Evolutionary conservation across 2,113 vertebrate genomes (phyloP).

Genomic region (Pitta sordida): DNA sequence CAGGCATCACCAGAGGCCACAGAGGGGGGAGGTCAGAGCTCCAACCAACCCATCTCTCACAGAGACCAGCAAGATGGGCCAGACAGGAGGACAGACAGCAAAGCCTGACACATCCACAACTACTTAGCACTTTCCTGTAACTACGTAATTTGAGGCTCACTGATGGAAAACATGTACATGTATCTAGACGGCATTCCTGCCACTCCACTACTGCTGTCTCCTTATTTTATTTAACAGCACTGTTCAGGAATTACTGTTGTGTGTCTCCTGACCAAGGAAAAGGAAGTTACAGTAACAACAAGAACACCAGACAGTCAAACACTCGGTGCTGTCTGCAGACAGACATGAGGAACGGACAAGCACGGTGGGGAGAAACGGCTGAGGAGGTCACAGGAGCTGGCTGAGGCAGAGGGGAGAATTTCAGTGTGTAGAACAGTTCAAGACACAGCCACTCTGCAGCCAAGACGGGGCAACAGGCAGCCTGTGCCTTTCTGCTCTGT

Average conservation of each 20-base stretch:
- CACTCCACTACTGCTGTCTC: background rate
- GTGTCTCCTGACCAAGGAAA: background rate
- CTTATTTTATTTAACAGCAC: background rate
- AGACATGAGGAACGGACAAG: fast-evolving
- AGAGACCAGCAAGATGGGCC: background rate
- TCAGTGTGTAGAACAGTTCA: background rate
- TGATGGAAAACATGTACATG: fast-evolving
- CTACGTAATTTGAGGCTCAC: fast-evolving
- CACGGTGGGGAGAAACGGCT: background rate
- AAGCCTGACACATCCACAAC: background rate
- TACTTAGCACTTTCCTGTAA: background rate
- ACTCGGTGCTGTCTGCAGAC: background rate
- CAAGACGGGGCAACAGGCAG: background rate
- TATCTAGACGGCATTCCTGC: background rate
- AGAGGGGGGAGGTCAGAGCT: background rate
- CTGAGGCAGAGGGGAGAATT: background rate
- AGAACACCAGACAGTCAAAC: background rate
- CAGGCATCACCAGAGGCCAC: background rate
- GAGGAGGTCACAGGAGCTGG: background rate
- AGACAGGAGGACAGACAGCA: background rate
- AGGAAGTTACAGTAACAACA: background rate
- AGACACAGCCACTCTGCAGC: background rate
- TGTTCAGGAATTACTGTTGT: background rate
- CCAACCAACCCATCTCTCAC: background rate
- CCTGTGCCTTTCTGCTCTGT: fast-evolving